Base-by-base conservation (phyloP, 2,113 vertebrate genomes). In the Dicrurus megarhynchus region DNA sequence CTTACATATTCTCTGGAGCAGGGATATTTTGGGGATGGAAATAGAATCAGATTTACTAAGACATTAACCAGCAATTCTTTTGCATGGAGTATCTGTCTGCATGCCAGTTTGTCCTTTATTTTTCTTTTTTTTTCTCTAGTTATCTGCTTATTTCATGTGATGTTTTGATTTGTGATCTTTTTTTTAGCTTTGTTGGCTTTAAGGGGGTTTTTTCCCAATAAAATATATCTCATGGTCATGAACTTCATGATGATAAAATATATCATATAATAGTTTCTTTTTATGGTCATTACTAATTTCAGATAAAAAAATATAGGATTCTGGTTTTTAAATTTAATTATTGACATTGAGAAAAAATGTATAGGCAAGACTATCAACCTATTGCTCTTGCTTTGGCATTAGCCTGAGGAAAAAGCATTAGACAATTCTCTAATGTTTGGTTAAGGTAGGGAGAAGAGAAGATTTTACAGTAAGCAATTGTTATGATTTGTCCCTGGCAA, bases 41-140 rank as follows among this genome's bases (percentile, higher is more conserved):
- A 84, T 56, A 81, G 71, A 86, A 78, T 59, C 39, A 68, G 16
- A 78, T 84, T 75, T 89, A 7, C 35, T 73, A 88, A 86, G 28
- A 78, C 27, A 64, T 26, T 65, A 82, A 52, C 19, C 63, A 92
- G 7, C 7, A 67, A 12, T 76, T 61, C 4, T 16, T 90, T 91
- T 53, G 9, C 4, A 1, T 46, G 16, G 32, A 85, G 49, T 68
- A 61, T 53, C 33, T 76, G 6, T 47, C 17, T 53, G 11, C 11
- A n/a, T 70, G 30, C 0, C 20, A 35, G 13, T 24, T 59, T 88
- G 55, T 41, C 5, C 3, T 5, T 16, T 41, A 32, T 33, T 21
- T 26, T 24, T 7, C 6, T 33, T 35, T 11, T 14, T 55, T 13
- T 4, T 5, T 14, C 7, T 4, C 22, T n/a, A 13, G 10, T 2